These are phyloP conservation scores for Cirrhinus mrigala DNA, from an alignment of 2,797 vertebrate genomes.

Conservation along the genomic window DNA sequence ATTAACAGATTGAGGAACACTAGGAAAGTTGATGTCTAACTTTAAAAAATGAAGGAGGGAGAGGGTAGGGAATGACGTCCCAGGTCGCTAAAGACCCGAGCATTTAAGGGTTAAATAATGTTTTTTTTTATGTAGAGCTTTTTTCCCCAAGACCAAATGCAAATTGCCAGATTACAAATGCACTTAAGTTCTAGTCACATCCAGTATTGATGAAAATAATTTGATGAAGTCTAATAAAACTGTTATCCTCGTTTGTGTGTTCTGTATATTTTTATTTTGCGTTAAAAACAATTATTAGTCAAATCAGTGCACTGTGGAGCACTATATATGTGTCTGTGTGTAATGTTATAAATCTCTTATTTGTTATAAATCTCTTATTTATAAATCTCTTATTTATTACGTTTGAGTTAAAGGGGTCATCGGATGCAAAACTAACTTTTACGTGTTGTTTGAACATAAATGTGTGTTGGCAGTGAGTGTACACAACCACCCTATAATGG, in stretches of 20 bases:
- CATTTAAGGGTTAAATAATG: too few species aligned
- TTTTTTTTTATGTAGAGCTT: too few species aligned
- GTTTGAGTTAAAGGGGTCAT: too few species aligned
- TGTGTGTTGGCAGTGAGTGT: too few species aligned
- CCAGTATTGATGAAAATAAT: not conserved
- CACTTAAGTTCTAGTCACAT: not conserved
- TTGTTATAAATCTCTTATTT: not conserved
- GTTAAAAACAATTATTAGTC: not conserved
- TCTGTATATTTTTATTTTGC: not conserved
- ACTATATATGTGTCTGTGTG: not conserved
- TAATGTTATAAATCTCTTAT: not conserved
- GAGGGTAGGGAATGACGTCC: too few species aligned
- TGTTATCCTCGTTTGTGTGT: not conserved
- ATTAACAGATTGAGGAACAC: too few species aligned
- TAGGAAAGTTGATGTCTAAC: too few species aligned
- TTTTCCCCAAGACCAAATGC: not conserved
- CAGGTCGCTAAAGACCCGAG: too few species aligned
- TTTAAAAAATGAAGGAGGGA: too few species aligned
- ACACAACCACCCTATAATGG: too few species aligned
- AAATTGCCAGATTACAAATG: not conserved
- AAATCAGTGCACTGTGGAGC: not conserved
- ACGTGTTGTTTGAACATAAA: too few species aligned
- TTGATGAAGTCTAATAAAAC: not conserved
- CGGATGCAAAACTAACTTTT: too few species aligned
- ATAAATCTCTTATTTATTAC: not conserved